A percentile compares a stretch with the other conserved stretches of the same genome.
These are phyloP conservation scores for Spinibarbus caldwelli DNA, from an alignment of 2,797 vertebrate genomes.

Conservation along the genomic window DNA sequence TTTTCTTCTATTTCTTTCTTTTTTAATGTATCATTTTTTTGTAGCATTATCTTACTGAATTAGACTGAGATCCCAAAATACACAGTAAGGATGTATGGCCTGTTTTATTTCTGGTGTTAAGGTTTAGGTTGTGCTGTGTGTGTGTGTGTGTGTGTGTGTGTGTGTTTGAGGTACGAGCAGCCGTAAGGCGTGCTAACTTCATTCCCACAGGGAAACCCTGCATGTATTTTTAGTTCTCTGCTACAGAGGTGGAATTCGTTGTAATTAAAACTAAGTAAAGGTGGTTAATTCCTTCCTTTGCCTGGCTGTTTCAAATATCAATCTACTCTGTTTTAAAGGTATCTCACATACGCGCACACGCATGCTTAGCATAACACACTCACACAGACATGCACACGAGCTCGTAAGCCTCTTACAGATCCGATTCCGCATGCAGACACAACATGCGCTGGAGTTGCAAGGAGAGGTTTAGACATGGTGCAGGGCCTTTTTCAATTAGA, in stretches of 20 bases:
- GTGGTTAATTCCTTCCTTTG: constrained; percentile 69
- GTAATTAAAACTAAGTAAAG: constrained; percentile 75
- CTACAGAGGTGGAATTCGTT: constrained; percentile 71
- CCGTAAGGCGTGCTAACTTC: constrained; percentile 68
- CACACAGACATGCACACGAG: constrained; percentile 42
- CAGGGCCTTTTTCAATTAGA: constrained; percentile 79
- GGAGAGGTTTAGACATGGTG: constrained; percentile 80
- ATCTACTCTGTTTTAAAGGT: constrained; percentile 58
- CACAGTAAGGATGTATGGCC: constrained; percentile 70
- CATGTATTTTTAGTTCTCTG: constrained; percentile 71
- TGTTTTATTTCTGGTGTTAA: constrained; percentile 74
- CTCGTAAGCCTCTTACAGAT: constrained; percentile 77
- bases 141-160: constrained; percentile 45
- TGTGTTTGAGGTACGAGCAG: constrained; percentile 55
- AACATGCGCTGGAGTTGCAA: constrained; percentile 70
- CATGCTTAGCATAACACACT: constrained; percentile 38
- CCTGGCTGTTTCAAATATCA: constrained; percentile 51
- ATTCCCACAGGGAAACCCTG: constrained; percentile 64
- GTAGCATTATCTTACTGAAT: constrained; percentile 72
- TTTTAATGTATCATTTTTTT: constrained; percentile 65
- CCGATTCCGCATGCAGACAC: constrained; percentile 71
- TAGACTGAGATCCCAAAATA: constrained; percentile 74
- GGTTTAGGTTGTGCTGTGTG: constrained; percentile 43
- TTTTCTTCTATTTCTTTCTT: constrained; percentile 51
- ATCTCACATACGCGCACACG: constrained; percentile 16